These are phyloP conservation scores for Eupsilia transversa DNA, from an alignment of 2,888 invertebrate genomes.

Conservation along the genomic window DNA sequence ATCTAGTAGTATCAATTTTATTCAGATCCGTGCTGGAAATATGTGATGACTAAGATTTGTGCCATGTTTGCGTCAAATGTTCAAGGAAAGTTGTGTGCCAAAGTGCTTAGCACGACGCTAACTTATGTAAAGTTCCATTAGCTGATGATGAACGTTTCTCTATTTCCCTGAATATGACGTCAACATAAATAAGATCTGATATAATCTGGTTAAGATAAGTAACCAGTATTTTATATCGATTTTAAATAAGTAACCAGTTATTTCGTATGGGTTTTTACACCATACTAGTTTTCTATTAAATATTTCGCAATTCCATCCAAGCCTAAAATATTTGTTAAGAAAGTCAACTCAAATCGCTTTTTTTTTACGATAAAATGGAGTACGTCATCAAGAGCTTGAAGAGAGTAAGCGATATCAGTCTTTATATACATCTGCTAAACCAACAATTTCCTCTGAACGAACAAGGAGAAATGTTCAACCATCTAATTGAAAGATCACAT, in stretches of 20 bases:
- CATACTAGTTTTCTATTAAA: background rate
- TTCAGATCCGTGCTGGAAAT: background rate
- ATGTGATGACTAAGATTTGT: background rate
- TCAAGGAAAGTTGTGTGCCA: constrained; percentile 14
- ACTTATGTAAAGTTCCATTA: constrained; percentile 27
- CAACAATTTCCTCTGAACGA: background rate
- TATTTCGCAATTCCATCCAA: background rate
- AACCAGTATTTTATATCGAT: too few relatives aligned
- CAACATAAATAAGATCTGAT: background rate
- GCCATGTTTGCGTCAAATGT: constrained; percentile 1
- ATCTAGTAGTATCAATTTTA: background rate
- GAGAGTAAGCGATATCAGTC: background rate
- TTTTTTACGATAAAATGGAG: background rate
- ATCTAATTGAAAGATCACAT: constrained; percentile 36
- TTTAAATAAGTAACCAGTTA: background rate
- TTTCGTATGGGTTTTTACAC: constrained; percentile 23
- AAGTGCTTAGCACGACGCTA: constrained; percentile 30
- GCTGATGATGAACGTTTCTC: constrained; percentile 17
- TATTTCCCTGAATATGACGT: constrained; percentile 22
- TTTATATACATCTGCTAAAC: background rate
- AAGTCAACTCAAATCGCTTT: background rate
- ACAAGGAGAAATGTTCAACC: constrained; percentile 22
- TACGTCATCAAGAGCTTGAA: background rate
- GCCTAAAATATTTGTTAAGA: background rate
- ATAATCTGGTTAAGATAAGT: background rate